These are phyloP conservation scores for Drosophila paramelanica DNA, from an alignment of 2,888 invertebrate species.

Conservation along the genomic window DNA sequence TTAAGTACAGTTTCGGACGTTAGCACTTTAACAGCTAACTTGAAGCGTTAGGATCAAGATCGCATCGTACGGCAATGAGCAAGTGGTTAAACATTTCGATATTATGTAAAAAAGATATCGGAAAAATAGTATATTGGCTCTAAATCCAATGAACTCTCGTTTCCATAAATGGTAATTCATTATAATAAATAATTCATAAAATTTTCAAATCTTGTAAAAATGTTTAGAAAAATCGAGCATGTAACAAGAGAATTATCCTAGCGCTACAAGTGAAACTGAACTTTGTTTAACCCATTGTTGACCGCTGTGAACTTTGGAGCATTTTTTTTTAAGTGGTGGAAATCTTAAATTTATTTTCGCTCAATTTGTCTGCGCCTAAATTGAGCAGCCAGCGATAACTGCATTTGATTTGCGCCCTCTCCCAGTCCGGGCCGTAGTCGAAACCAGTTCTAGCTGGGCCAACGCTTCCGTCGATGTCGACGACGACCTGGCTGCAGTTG, in stretches of 20 bases:
- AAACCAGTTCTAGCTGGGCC: conserved; percentile 31
- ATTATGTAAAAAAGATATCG: no score
- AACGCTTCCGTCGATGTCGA: conserved; percentile 24
- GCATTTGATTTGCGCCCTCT: conserved; percentile 41
- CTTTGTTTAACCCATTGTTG: conserved; percentile 20
- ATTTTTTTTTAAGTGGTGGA: background rate
- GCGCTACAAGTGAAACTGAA: background rate
- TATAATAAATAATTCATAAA: no score
- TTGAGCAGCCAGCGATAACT: conserved; percentile 29
- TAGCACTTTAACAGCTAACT: conserved; percentile 4
- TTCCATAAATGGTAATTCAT: no score
- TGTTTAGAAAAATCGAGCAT: no score
- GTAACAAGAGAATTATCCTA: no score
- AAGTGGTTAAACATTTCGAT: background rate
- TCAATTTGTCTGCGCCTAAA: background rate
- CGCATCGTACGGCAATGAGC: background rate
- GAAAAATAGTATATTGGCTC: no score
- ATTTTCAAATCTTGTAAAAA: no score
- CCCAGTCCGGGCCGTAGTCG: no score
- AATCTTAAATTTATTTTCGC: no score
- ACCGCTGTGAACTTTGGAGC: conserved; percentile 32
- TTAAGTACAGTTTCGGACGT: conserved; percentile 40
- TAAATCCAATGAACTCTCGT: no score
- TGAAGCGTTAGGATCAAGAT: conserved; percentile 9
- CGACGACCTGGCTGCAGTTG: no score